Conservation (phyloP, 53 echinoderm and acorn worm species). For the Henricia sp. region DNA sequence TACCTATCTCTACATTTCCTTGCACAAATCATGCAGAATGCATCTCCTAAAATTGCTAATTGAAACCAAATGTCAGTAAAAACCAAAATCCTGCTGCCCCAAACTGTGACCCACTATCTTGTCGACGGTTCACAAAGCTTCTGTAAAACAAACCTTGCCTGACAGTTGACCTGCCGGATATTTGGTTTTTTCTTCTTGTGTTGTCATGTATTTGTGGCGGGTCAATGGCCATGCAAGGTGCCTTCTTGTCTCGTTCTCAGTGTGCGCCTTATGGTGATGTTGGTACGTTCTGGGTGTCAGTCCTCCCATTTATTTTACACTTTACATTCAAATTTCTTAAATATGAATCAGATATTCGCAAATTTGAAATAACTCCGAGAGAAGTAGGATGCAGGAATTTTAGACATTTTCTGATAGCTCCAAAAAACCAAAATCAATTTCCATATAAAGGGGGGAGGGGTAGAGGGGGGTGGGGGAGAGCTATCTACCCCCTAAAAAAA, state of each 20-base stretch:
- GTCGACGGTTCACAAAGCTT: constrained; percentile 1
- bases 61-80: no score
- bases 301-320: no score
- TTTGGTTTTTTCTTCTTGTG: not conserved
- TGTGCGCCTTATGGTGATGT: constrained; percentile 50
- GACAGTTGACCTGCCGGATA: constrained; percentile 10
- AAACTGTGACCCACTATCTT: constrained; percentile 53
- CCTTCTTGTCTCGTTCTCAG: constrained; percentile 64
- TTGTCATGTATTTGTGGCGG: constrained; percentile 51
- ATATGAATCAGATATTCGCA: no score
- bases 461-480: not conserved
- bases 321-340: no score
- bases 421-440: no score
- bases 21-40: constrained; percentile 10
- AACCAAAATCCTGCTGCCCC: not conserved
- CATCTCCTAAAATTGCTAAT: not conserved
- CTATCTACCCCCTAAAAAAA: no score
- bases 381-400: no score
- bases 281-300: constrained; percentile 49
- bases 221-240: constrained; percentile 47
- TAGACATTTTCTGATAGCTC: no score
- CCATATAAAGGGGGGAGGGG: not conserved
- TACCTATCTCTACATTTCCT: constrained; percentile 41
- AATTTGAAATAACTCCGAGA: no score
- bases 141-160: constrained; percentile 29